phyloP scores from a whole-genome alignment of 2,797 vertebrate species.

The Echeneis naucrates region DNA sequence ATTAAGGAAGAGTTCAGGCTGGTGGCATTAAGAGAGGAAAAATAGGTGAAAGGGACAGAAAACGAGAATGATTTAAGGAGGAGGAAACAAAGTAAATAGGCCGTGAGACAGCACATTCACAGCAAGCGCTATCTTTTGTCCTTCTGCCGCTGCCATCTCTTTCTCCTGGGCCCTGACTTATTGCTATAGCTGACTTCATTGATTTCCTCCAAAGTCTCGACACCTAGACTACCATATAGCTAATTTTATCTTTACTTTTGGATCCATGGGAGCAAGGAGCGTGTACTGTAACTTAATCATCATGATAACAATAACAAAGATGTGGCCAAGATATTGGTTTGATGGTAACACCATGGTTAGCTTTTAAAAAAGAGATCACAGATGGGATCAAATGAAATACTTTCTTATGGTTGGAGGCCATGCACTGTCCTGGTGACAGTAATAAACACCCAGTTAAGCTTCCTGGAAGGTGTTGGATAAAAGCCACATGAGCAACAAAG shows the following conservation, averaged over 20 bases:
- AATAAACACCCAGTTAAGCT: not conserved
- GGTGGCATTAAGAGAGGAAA: not conserved
- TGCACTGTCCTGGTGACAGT: not conserved
- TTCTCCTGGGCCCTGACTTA: constrained; percentile 10
- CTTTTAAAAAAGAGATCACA: not conserved
- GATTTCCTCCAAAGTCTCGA: constrained; percentile 21
- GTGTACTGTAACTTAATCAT: not conserved
- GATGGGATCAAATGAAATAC: not conserved
- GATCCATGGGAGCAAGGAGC: not conserved
- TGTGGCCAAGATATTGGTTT: not conserved
- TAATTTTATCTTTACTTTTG: not conserved
- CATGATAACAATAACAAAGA: not conserved
- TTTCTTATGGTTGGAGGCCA: not conserved
- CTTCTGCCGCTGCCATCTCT: not conserved
- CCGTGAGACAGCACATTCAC: constrained; percentile 2
- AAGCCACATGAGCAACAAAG: not conserved
- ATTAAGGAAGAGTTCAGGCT: not conserved
- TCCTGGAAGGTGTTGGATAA: not conserved
- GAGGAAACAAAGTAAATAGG: constrained; percentile 22
- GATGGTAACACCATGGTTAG: not conserved
- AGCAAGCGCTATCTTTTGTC: constrained; percentile 6
- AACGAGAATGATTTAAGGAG: constrained; percentile 1
- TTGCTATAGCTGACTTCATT: constrained; percentile 28
- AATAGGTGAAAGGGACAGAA: not conserved
- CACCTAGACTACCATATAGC: not conserved